phyloP scores from a whole-genome alignment of 2,113 vertebrate genomes.

The Paedocypris sp. region DNA sequence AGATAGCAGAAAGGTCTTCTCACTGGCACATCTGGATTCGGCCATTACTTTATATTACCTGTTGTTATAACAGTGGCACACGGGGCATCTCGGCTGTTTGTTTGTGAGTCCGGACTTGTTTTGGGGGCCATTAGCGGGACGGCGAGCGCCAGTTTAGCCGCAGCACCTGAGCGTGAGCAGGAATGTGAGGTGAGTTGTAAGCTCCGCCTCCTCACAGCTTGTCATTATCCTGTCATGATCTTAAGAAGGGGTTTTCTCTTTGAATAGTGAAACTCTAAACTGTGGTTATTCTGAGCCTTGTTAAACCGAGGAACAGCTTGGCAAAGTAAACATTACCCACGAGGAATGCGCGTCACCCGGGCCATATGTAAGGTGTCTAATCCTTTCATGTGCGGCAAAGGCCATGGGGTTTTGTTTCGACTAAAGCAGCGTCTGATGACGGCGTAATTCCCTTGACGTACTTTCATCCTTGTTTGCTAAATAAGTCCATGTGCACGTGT shows the following conservation, averaged over 20 bases:
- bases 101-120: not conserved
- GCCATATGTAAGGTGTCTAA: not conserved
- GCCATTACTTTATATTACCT: slow-evolving; percentile 35
- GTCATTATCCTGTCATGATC: slow-evolving; percentile 19
- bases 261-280: not conserved
- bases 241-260: not conserved
- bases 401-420: slow-evolving; percentile 29
- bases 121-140: not conserved
- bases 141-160: not conserved
- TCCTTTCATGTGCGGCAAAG: not conserved
- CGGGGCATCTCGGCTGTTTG: not conserved
- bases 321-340: not conserved
- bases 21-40: slow-evolving; percentile 48
- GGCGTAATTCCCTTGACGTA: slow-evolving; percentile 17
- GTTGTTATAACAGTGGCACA: slow-evolving; percentile 22
- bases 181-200: not conserved
- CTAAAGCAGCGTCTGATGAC: slow-evolving; percentile 37
- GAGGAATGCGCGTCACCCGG: not conserved
- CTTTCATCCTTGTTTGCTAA: slow-evolving; percentile 46
- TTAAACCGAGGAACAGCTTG: not conserved
- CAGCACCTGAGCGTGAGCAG: slow-evolving; percentile 14
- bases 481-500: slow-evolving; percentile 24
- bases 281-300: not conserved
- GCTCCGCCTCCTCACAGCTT: not conserved
- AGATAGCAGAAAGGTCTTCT: slow-evolving; percentile 28